Evolutionary conservation across 2,888 invertebrate species (phyloP).

Genomic region (Hyposoter dolosus): DNA sequence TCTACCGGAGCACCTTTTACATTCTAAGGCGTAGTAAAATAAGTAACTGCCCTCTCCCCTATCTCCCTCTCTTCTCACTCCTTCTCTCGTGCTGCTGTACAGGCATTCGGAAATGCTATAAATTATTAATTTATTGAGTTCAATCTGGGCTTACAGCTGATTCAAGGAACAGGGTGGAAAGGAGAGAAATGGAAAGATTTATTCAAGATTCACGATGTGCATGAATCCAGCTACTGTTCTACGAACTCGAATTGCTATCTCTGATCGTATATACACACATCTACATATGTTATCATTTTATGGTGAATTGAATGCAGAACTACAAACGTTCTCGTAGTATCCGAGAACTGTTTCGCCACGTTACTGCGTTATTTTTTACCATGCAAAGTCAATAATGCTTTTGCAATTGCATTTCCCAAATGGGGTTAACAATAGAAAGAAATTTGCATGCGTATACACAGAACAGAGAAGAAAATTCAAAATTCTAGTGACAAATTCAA

Average conservation of each 20-base stretch:
- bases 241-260: constrained; percentile 20
- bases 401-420: background rate
- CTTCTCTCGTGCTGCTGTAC: background rate
- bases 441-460: background rate
- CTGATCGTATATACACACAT: constrained; percentile 18
- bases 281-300: constrained; percentile 21
- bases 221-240: constrained; percentile 32
- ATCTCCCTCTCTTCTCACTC: background rate
- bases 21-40: background rate
- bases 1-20: constrained; percentile 38
- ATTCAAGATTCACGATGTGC: constrained; percentile 42
- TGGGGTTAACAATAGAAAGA: constrained; percentile 25
- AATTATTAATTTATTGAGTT: constrained; percentile 62
- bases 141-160: constrained; percentile 51
- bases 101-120: constrained; percentile 46
- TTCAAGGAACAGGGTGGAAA: constrained; percentile 35
- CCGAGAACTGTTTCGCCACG: constrained; percentile 2
- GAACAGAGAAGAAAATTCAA: background rate
- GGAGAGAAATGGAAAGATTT: constrained; percentile 21
- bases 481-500: background rate
- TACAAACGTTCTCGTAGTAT: background rate
- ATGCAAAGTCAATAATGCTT: constrained; percentile 43
- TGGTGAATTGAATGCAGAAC: constrained; percentile 8
- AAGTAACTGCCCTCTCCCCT: constrained; percentile 1
- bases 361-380: constrained; percentile 44